These are phyloP conservation scores for Tragopan temminckii DNA, from an alignment of 2,797 vertebrate genomes.

Conservation along the genomic window DNA sequence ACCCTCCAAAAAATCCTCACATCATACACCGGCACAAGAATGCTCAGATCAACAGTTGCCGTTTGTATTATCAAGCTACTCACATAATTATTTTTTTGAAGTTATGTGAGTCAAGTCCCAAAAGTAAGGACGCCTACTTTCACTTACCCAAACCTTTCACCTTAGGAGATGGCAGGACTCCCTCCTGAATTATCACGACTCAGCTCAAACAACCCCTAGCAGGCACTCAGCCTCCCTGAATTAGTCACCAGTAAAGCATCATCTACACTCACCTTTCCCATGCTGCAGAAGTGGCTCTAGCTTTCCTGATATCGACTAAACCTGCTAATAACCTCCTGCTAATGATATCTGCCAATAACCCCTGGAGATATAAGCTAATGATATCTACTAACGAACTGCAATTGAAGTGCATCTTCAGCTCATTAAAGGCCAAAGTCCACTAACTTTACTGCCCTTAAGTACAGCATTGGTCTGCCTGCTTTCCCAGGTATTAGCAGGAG, in stretches of 20 bases:
- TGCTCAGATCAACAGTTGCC: neutral
- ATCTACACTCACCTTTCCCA: neutral
- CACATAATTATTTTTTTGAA: neutral
- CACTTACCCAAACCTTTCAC: neutral
- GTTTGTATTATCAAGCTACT: neutral
- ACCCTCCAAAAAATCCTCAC: neutral
- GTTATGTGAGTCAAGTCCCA: neutral
- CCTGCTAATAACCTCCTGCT: conserved; percentile 47
- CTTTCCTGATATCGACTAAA: neutral
- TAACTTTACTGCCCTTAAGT: neutral
- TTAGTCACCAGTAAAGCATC: conserved; percentile 21
- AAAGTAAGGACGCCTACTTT: neutral
- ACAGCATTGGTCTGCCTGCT: rapidly evolving
- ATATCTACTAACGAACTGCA: conserved; percentile 16
- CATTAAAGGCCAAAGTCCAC: conserved; percentile 40
- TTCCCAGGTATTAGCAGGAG: neutral
- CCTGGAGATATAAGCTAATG: conserved; percentile 44
- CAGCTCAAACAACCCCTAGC: neutral
- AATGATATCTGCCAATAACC: conserved; percentile 50
- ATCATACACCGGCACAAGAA: neutral
- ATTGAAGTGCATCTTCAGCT: conserved; percentile 47
- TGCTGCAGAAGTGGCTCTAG: neutral
- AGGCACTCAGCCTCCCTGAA: neutral
- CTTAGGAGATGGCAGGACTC: neutral
- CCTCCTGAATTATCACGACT: neutral